A percentile compares a stretch with the other conserved stretches of the same genome.
phyloP scores from a whole-genome alignment of 1,140 invertebrate species.

The Capitella teleta region DNA sequence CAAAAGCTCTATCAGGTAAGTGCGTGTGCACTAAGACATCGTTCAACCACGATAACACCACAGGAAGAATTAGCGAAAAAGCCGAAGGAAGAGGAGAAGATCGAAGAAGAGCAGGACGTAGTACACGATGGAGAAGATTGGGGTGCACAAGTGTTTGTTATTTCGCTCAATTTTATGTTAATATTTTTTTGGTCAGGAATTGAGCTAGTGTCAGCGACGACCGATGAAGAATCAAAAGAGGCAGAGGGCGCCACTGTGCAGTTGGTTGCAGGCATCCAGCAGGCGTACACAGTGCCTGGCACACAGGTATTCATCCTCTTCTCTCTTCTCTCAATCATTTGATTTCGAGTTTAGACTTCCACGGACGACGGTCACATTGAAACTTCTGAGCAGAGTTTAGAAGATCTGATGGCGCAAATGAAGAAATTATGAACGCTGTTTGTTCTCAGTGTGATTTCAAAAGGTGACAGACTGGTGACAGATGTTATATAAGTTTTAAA shows the following conservation, averaged over 20 bases:
- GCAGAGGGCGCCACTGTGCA: conserved; percentile 26
- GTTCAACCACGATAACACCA: too few species aligned
- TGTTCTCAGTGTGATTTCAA: too few species aligned
- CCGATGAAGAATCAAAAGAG: conserved; percentile 22
- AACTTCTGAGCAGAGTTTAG: conserved; percentile 51
- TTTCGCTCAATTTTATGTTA: too few species aligned
- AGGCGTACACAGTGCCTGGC: conserved; percentile 55
- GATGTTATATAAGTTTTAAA: too few species aligned
- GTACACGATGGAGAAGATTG: too few species aligned
- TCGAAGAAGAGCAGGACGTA: too few species aligned
- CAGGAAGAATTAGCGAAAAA: too few species aligned
- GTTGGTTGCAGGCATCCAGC: conserved; percentile 52
- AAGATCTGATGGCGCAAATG: conserved; percentile 82
- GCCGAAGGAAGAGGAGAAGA: too few species aligned
- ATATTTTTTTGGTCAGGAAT: conserved; percentile 18
- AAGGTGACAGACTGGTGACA: too few species aligned
- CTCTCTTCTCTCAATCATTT: background rate
- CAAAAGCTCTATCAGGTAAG: conserved; percentile 55
- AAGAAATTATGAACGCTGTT: conserved; percentile 63
- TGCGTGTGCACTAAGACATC: too few species aligned
- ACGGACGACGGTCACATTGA: background rate
- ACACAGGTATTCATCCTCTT: conserved; percentile 27
- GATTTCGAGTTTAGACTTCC: background rate
- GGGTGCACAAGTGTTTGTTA: too few species aligned
- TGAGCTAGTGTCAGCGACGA: conserved; percentile 29